These are phyloP conservation scores for Peromyscus aztecus DNA, from an alignment of 2,797 vertebrate species.

Conservation along the genomic window DNA sequence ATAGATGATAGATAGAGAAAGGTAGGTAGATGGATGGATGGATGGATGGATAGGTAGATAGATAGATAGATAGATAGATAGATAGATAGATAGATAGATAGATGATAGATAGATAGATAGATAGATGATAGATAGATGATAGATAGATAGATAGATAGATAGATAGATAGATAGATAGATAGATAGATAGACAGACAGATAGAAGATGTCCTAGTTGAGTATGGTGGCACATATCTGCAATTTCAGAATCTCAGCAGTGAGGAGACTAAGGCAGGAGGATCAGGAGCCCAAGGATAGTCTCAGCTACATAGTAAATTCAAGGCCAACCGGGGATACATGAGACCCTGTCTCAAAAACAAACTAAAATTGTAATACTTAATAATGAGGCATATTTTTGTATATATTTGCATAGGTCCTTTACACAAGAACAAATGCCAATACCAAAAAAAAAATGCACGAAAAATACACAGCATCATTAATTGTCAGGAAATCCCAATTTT, in stretches of 20 bases:
- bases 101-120: background rate
- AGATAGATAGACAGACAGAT: background rate
- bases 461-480: conserved; percentile 17
- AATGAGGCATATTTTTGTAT: conserved; percentile 11
- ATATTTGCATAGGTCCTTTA: conserved; percentile 63
- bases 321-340: background rate
- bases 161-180: background rate
- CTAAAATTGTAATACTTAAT: conserved; percentile 6
- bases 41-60: background rate
- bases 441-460: background rate
- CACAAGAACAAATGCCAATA: conserved; percentile 8
- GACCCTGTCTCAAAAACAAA: background rate
- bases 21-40: background rate
- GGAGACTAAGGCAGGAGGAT: background rate
- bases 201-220: background rate
- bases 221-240: background rate
- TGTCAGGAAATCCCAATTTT: conserved; percentile 35
- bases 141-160: background rate
- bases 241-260: background rate
- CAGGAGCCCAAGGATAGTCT: background rate
- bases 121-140: background rate
- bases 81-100: no score
- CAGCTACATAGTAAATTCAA: background rate
- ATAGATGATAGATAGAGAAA: background rate
- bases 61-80: no score